Evolutionary conservation across 2,113 vertebrate genomes (phyloP), one percentile per base, ranked within the genome.

Genomic region (Aldabrachelys gigantea): DNA sequence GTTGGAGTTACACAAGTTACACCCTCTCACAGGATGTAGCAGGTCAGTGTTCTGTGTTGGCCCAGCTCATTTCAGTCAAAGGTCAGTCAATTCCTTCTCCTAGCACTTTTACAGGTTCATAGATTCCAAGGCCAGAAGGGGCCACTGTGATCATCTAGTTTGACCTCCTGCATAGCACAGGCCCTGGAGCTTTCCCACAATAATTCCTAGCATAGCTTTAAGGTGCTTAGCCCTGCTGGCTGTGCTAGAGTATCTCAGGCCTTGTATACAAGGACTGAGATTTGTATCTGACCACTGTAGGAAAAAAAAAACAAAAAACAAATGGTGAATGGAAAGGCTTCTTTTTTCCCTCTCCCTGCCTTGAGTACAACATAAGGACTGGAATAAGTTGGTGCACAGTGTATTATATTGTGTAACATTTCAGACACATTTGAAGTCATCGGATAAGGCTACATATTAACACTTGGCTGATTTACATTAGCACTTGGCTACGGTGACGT

Each of bases 361-460:
- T 85, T 82, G 31, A 72, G 38, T 25, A 95, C 75, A 25, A 54
- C 7, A 9, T 17, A 91, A 72, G 80, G 44, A 65, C 3, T 80
- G n/a, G 35, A 83, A 90, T 27, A 92, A 88, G 47, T 27, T 94
- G 44, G 10, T 80, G 52, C 84, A 38, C 35, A 59, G 38, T 5
- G 16, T 44, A 84, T 92, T 88, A 85, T 22, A 54, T 22, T 22
- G 82, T 27, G 52, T 86, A 79, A 49, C 65, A 83, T 75, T 92
- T 89, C 44, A 78, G 47, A 92, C 87, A 62, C 2, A 0, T 89
- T 85, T 59, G 47, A 91, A 91, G 31, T 38, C 80, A 81, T 53
- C 89, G 89, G 88, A 91, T 90, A 94, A 95, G 88, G 93, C 96
- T 97, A 94, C 87, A 76, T 89, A 97, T 97, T 97, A 96, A 97